A percentile compares a stretch with the other conserved stretches of the same genome.
Evolutionary conservation across 2,797 vertebrate genomes (phyloP).

Genomic region (Gymnopithys bicolor): DNA sequence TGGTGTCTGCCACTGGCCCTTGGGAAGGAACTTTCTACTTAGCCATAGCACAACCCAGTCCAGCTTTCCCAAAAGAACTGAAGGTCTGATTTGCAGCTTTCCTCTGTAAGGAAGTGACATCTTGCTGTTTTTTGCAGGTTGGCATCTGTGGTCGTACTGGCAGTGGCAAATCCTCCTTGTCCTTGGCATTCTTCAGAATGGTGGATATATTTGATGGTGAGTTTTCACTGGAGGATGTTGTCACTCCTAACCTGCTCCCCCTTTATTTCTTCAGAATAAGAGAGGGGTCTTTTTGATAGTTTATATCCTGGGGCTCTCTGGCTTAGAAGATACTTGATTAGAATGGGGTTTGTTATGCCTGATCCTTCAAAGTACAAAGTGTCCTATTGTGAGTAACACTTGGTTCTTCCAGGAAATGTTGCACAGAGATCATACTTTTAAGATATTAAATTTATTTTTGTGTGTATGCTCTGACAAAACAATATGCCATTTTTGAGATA

Average conservation of each 20-base stretch:
- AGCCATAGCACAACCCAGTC: neutral
- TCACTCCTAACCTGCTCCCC: neutral
- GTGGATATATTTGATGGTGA: constrained; percentile 97
- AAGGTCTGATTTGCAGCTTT: neutral
- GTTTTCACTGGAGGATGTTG: constrained; percentile 29
- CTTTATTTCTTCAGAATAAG: neutral
- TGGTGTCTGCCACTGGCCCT: neutral
- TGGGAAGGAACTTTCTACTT: neutral
- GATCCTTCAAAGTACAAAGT: neutral
- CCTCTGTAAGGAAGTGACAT: neutral
- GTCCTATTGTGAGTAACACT: neutral
- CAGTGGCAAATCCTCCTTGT: constrained; percentile 96
- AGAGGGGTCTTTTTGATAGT: neutral
- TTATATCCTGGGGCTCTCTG: neutral
- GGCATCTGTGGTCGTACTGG: constrained; percentile 97
- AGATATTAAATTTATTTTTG: neutral
- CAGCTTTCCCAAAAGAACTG: neutral
- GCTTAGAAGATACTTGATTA: neutral
- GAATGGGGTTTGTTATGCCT: neutral
- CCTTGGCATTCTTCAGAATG: constrained; percentile 98
- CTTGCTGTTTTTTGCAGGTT: constrained; percentile 79
- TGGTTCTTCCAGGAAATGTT: neutral
- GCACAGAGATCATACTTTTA: neutral
- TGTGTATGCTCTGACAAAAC: neutral
- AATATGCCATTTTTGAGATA: neutral